Conservation (phyloP, 2,888 invertebrate genomes). For the Caenorhabditis sinica region DNA sequence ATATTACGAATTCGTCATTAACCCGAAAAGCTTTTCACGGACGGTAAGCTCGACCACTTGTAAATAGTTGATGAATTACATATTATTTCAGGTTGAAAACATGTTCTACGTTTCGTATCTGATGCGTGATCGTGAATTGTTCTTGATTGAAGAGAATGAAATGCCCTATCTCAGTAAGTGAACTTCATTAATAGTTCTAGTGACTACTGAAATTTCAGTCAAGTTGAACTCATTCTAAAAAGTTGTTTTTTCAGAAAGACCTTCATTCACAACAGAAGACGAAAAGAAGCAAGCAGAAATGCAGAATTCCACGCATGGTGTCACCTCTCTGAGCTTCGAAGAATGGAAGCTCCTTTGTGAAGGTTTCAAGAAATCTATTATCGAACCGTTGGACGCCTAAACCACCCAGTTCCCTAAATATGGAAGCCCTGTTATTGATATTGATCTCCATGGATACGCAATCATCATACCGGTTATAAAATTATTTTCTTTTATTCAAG, state of each 20-base stretch:
- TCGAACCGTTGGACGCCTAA: conserved; percentile 15
- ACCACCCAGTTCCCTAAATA: not conserved
- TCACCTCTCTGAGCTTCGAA: conserved; percentile 41
- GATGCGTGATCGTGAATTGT: conserved; percentile 55
- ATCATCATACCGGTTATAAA: conserved; percentile 3
- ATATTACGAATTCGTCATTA: conserved; percentile 57
- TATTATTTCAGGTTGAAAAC: conserved; percentile 57
- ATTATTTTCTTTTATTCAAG: conserved; percentile 24
- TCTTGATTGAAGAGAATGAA: conserved; percentile 31
- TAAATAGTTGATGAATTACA: not conserved
- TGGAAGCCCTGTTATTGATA: not conserved
- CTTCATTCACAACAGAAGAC: not conserved
- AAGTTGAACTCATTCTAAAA: not conserved
- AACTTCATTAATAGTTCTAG: conserved; percentile 3
- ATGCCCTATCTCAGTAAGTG: conserved; percentile 43
- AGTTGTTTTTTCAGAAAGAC: conserved; percentile 33
- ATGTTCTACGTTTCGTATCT: conserved; percentile 65
- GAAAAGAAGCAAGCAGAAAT: conserved; percentile 7
- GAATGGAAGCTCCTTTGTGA: conserved; percentile 50
- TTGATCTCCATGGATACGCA: conserved; percentile 9
- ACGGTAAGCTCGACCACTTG: conserved; percentile 34
- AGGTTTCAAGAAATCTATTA: conserved; percentile 34
- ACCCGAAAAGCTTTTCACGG: conserved; percentile 44
- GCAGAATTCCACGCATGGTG: conserved; percentile 15
- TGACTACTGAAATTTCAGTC: too few relatives aligned